These are phyloP conservation scores for Brachyptera putata DNA, from an alignment of 2,888 invertebrate genomes.

Conservation along the genomic window DNA sequence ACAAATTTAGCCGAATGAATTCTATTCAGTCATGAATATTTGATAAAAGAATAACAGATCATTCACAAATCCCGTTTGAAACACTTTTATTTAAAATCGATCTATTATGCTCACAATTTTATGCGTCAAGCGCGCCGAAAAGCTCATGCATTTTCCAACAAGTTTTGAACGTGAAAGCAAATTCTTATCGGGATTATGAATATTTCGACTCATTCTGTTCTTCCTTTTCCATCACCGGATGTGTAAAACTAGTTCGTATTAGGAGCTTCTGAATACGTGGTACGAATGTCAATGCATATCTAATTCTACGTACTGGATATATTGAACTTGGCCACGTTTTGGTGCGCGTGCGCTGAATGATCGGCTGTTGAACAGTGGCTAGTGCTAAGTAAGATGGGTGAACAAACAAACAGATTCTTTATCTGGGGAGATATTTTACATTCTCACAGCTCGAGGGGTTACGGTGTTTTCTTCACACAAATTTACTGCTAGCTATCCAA, in stretches of 20 bases:
- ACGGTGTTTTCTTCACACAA: neutral
- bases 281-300: neutral
- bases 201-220: constrained; percentile 4
- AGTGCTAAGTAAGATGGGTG: constrained; percentile 17
- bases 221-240: neutral
- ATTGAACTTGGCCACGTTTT: neutral
- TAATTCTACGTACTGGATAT: neutral
- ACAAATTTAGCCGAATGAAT: constrained; percentile 8
- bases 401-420: constrained; percentile 13
- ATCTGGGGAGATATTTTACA: constrained; percentile 3
- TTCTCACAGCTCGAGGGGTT: neutral
- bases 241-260: constrained; percentile 11
- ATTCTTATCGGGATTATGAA: constrained; percentile 17
- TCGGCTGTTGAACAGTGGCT: neutral
- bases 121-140: neutral
- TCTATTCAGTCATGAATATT: constrained; percentile 7
- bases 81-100: constrained; percentile 4
- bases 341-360: neutral
- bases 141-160: constrained; percentile 16
- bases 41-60: constrained; percentile 12
- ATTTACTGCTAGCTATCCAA: constrained; percentile 7
- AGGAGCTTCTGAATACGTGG: neutral
- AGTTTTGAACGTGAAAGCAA: neutral
- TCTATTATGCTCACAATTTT: neutral
- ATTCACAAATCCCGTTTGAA: neutral